phyloP scores from a whole-genome alignment of 2,888 invertebrate genomes.

The Mesochorus sp. region DNA sequence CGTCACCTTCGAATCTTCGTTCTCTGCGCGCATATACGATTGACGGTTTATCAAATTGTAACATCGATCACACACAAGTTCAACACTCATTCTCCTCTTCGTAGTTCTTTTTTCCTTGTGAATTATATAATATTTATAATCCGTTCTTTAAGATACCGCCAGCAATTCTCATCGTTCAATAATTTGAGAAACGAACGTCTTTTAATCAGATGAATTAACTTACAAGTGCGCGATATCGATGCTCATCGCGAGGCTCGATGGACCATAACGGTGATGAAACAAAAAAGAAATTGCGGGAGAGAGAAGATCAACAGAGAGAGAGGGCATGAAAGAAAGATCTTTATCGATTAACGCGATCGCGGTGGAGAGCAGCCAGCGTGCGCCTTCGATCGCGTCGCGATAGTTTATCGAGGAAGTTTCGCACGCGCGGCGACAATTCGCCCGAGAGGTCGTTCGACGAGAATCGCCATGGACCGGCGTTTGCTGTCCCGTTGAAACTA shows the following conservation, averaged over 20 bases:
- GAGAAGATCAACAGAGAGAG: not conserved
- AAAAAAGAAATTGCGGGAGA: too few species aligned
- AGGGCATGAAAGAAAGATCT: conserved; percentile 29
- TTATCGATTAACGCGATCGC: conserved; percentile 52
- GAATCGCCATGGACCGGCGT: conserved; percentile 39
- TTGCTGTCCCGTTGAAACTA: conserved; percentile 9
- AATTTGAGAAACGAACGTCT: too few species aligned
- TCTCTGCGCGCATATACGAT: conserved; percentile 24
- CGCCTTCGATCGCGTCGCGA: conserved; percentile 58
- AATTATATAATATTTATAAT: conserved; percentile 2
- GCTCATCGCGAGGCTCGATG: not conserved
- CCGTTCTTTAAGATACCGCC: too few species aligned
- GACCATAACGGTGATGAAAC: not conserved
- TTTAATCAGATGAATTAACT: not conserved
- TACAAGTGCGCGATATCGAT: not conserved
- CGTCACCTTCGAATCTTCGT: conserved; percentile 27
- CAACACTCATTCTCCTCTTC: conserved; percentile 7
- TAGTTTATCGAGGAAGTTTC: conserved; percentile 55
- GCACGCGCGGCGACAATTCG: conserved; percentile 51
- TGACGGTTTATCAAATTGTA: conserved; percentile 45
- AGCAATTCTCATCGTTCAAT: too few species aligned
- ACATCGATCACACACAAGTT: conserved; percentile 41
- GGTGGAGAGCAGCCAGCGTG: conserved; percentile 26
- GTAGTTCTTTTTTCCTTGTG: not conserved
- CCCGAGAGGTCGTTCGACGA: conserved; percentile 46